A percentile compares a stretch with the other conserved stretches of the same genome.
Evolutionary conservation across 30 jellyfish, hydroid and myxozoan species (phyloP).

Genomic region (Nemopilema nomurai): DNA sequence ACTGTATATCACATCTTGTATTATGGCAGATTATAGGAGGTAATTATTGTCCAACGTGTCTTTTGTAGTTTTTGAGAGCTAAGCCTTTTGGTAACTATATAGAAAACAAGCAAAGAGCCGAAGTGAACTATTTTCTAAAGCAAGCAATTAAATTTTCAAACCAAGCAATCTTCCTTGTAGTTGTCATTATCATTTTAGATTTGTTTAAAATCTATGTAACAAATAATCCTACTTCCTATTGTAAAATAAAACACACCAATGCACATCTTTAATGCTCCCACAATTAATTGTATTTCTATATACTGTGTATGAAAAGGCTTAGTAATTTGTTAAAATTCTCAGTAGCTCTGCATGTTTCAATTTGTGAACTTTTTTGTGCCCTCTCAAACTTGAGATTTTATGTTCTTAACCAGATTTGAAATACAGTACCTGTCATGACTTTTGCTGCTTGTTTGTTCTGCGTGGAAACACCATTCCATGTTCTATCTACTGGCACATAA

Average conservation of each 20-base stretch:
- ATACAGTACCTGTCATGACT: not conserved
- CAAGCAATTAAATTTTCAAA: not conserved
- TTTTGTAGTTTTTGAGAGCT: slow-evolving; percentile 60
- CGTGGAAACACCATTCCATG: not conserved
- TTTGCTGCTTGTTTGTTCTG: not conserved
- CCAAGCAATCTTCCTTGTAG: slow-evolving; percentile 4
- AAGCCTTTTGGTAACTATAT: slow-evolving; percentile 64
- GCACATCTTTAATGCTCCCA: slow-evolving; percentile 21
- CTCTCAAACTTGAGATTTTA: slow-evolving; percentile 53
- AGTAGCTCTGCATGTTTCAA: slow-evolving; percentile 61
- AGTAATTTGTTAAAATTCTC: slow-evolving; percentile 48
- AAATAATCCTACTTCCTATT: not conserved
- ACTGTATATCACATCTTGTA: slow-evolving; percentile 79
- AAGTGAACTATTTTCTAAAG: not conserved
- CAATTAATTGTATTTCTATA: slow-evolving; percentile 28
- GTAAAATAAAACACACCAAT: slow-evolving; percentile 15
- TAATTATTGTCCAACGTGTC: slow-evolving; percentile 57
- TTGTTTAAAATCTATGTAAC: not conserved
- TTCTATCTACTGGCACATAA: not conserved
- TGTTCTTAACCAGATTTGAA: slow-evolving; percentile 54
- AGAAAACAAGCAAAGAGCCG: slow-evolving; percentile 4
- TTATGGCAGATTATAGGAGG: slow-evolving; percentile 62
- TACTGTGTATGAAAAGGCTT: slow-evolving; percentile 65
- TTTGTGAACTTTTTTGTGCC: slow-evolving; percentile 63
- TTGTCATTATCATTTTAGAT: not conserved